phyloP scores from a whole-genome alignment of 2,888 invertebrate species.

The Aromia moschata region DNA sequence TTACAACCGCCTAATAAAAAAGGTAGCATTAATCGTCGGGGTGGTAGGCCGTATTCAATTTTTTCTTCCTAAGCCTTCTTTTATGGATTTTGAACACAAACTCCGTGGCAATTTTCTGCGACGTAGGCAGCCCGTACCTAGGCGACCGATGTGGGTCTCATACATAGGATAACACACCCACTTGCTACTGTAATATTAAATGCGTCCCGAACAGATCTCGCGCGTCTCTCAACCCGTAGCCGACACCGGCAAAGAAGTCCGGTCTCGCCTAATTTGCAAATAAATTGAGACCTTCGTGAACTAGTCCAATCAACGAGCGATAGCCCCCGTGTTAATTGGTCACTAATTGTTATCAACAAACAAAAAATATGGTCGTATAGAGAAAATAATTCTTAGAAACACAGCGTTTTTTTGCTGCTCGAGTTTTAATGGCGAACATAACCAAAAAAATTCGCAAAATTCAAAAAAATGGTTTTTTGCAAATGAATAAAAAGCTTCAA shows the following conservation, averaged over 20 bases:
- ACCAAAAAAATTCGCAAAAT: too few relatives aligned
- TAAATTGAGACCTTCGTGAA: not conserved
- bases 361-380: too few relatives aligned
- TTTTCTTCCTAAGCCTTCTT: not conserved
- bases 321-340: too few relatives aligned
- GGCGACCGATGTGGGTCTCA: not conserved
- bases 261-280: not conserved
- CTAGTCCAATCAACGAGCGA: too few relatives aligned
- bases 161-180: not conserved
- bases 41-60: not conserved
- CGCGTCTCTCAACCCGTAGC: not conserved
- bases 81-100: too few relatives aligned
- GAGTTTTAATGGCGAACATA: too few relatives aligned
- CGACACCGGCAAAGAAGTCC: not conserved
- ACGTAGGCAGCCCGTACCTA: not conserved
- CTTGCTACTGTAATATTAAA: not conserved
- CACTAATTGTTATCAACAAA: too few relatives aligned
- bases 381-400: too few relatives aligned
- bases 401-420: too few relatives aligned
- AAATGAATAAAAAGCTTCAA: too few relatives aligned
- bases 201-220: not conserved
- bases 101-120: not conserved
- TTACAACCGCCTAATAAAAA: too few relatives aligned
- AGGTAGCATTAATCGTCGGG: not conserved
- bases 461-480: too few relatives aligned